Base-by-base conservation (phyloP, 2,113 vertebrate species). In the Sander lucioperca region DNA sequence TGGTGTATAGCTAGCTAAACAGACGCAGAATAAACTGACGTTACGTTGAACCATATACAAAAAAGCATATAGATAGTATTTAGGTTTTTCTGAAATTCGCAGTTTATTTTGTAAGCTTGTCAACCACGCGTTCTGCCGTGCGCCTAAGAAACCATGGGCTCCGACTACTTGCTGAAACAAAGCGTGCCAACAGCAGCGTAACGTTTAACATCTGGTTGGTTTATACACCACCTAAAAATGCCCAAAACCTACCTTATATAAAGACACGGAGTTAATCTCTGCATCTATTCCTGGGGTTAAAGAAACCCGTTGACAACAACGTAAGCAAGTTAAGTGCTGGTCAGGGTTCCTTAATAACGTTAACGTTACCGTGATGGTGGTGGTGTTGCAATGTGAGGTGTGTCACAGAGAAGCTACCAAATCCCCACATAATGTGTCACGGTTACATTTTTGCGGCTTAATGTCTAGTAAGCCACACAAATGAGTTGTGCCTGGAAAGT, bases 141-240 rank as follows among this genome's bases (percentile, higher is more conserved):
- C n/a, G 61, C 43, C 79, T 12, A 68, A 25, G 59, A 39, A 67
- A 50, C 1, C 69, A 27, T 1, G 54, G 90, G 78, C 45, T 57
- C 78, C 61, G 82, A 23, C 89, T 92, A 91, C n/a, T 79, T 90
- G 30, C 86, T 90, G 91, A 77, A 84, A 74, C 36, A 30, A 74
- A 63, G 86, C 77, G 48, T 84, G 88, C 36, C 56, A 50, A 67
- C 81, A 12, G 51, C 23, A 21, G 16, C 15, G 25, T 3, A 27
- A 18, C n/a, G 48, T 25, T 74, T 3, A 23, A 68, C 54, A 18
- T 69, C 36, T 3, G 21, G 9, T 58, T 12, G 43, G 33, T 27
- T 54, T n/a, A 15, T 27, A 4, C 19, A 30, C 16, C 54, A 3
- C 73, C 58, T n/a, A 11, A 5, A 18, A 83, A 39, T 8, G 23